phyloP scores from a whole-genome alignment of 2,113 vertebrate genomes.

The Perca flavescens region DNA sequence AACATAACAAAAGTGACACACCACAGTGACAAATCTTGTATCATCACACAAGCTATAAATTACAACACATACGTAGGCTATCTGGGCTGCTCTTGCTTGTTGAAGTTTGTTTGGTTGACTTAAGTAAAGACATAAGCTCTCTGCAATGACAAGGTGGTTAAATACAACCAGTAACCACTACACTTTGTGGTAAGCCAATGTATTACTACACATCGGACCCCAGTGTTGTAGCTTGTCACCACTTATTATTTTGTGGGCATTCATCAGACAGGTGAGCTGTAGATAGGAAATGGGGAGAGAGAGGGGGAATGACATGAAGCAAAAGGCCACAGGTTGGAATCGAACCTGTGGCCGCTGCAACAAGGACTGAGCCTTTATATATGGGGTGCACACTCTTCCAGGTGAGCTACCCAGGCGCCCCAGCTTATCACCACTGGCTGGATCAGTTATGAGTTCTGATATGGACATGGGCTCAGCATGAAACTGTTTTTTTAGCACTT shows the following conservation, averaged over 20 bases:
- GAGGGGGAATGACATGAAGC: too few species aligned
- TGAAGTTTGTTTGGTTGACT: neutral
- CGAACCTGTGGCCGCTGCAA: too few species aligned
- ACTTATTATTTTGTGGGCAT: neutral
- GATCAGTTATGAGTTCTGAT: neutral
- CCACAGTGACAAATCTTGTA: neutral
- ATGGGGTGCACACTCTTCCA: too few species aligned
- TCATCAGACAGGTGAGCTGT: too few species aligned
- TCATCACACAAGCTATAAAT: neutral
- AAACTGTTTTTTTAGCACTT: constrained; percentile 24
- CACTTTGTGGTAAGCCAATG: neutral
- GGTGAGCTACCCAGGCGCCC: too few species aligned
- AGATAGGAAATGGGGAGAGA: too few species aligned
- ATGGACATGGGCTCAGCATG: constrained; percentile 1
- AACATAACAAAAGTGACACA: neutral
- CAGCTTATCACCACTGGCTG: neutral
- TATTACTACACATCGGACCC: neutral
- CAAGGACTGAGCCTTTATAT: too few species aligned
- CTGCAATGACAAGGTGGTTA: neutral
- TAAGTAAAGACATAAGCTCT: neutral
- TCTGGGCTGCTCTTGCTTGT: neutral
- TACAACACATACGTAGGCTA: neutral
- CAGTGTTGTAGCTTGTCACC: neutral
- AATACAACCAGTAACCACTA: neutral
- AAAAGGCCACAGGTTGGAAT: too few species aligned